Evolutionary conservation across 2,888 invertebrate species (phyloP).

Genomic region (Agonum fuliginosum): DNA sequence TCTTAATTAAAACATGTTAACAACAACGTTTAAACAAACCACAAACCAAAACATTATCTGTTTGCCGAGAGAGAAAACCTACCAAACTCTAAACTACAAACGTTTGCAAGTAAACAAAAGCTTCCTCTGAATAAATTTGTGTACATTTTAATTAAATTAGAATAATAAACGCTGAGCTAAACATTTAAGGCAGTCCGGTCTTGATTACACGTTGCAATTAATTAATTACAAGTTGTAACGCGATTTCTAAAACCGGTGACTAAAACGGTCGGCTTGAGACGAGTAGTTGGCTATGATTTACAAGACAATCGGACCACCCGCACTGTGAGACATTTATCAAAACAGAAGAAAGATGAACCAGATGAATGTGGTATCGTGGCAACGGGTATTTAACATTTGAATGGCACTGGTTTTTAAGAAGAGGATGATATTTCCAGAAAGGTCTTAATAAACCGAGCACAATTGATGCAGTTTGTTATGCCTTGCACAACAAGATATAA

Average conservation of each 20-base stretch:
- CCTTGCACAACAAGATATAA: neutral
- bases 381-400: slow-evolving; percentile 34
- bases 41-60: neutral
- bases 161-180: slow-evolving; percentile 47
- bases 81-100: neutral
- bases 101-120: slow-evolving; percentile 22
- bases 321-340: slow-evolving; percentile 36
- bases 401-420: neutral
- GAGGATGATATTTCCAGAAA: neutral
- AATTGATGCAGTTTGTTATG: neutral
- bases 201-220: slow-evolving; percentile 38
- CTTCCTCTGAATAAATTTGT: slow-evolving; percentile 42
- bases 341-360: slow-evolving; percentile 1
- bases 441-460: neutral
- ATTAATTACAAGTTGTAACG: slow-evolving; percentile 35
- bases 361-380: slow-evolving; percentile 26
- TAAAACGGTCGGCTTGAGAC: slow-evolving; percentile 5
- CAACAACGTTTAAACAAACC: neutral
- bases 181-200: neutral
- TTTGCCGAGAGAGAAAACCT: neutral
- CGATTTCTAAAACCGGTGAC: slow-evolving; percentile 32
- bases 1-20: neutral
- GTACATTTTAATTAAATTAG: slow-evolving; percentile 54
- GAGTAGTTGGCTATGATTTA: slow-evolving; percentile 33
- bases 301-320: slow-evolving; percentile 53